Percentiles rank a stretch among this genome's conserved stretches.
phyloP scores from a whole-genome alignment of 2,888 invertebrate species.

The Microplitis manilae region DNA sequence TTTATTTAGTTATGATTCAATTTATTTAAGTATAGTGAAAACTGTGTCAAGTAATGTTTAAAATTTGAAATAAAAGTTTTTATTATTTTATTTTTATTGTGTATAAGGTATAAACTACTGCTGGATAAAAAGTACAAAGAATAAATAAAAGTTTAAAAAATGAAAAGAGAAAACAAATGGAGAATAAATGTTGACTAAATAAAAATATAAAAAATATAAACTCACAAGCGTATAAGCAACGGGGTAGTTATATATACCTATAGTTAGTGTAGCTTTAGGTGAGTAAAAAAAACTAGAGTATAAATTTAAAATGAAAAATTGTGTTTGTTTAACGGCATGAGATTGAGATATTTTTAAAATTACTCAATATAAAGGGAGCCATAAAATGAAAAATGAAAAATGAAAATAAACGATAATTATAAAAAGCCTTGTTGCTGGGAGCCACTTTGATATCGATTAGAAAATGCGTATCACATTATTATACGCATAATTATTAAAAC shows the following conservation, averaged over 20 bases:
- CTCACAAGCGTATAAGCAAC: neutral
- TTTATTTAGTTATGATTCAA: neutral
- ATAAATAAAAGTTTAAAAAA: neutral
- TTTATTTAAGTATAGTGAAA: neutral
- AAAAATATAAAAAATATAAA: neutral
- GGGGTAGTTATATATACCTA: neutral
- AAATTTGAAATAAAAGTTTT: neutral
- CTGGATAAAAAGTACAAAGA: neutral
- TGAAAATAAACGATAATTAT: neutral
- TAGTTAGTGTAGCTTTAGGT: neutral
- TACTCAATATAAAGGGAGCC: neutral
- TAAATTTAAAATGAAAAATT: neutral
- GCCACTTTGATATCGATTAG: neutral
- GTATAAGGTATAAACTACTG: neutral
- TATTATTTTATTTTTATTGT: neutral
- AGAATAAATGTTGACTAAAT: neutral
- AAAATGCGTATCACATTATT: neutral
- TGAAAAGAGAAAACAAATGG: neutral
- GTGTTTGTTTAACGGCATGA: neutral
- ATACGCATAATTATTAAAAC: neutral
- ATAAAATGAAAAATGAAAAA: neutral
- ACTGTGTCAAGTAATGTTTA: neutral
- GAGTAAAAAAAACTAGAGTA: neutral
- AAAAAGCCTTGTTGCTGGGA: neutral
- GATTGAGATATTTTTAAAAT: neutral